Conservation (phyloP, 2,888 invertebrate genomes). For the Metalampra italica region DNA sequence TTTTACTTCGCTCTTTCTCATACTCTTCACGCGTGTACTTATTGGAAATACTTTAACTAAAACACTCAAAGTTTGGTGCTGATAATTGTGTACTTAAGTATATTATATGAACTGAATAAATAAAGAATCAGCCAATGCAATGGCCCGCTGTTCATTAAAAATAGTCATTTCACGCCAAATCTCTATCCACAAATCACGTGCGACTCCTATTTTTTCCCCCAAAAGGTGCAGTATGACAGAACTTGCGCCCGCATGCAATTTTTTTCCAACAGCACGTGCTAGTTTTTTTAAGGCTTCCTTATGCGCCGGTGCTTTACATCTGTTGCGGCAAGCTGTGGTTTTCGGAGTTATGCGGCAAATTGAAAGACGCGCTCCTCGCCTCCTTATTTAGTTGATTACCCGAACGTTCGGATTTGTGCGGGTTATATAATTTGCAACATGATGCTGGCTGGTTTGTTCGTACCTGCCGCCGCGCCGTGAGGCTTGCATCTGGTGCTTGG, state of each 20-base stretch:
- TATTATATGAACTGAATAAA: no score
- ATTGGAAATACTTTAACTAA: no score
- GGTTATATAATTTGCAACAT: slow-evolving; percentile 63
- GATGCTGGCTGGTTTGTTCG: slow-evolving; percentile 58
- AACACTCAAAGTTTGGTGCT: no score
- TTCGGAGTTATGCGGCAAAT: slow-evolving; percentile 37
- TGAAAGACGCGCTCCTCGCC: slow-evolving; percentile 18
- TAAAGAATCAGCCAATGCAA: no score
- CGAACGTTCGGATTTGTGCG: slow-evolving; percentile 26
- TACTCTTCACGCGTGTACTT: no score
- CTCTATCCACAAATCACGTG: slow-evolving; percentile 54
- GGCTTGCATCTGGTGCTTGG: slow-evolving; percentile 64
- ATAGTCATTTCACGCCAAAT: slow-evolving; percentile 50
- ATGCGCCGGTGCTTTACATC: slow-evolving; percentile 63
- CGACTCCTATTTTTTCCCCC: slow-evolving; percentile 39
- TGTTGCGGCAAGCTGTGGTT: slow-evolving; percentile 72
- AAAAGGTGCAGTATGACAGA: slow-evolving; percentile 48
- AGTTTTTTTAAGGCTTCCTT: slow-evolving; percentile 62
- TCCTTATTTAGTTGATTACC: not conserved
- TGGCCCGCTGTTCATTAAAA: slow-evolving; percentile 40
- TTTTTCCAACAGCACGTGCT: slow-evolving; percentile 69
- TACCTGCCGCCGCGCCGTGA: slow-evolving; percentile 50
- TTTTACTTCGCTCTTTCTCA: no score
- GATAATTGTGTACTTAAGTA: no score
- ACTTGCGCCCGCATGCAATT: slow-evolving; percentile 75